A percentile compares a stretch with the other conserved stretches of the same genome.
phyloP scores from a whole-genome alignment of 2,888 invertebrate species.

The Leptinotarsa rubiginosa region DNA sequence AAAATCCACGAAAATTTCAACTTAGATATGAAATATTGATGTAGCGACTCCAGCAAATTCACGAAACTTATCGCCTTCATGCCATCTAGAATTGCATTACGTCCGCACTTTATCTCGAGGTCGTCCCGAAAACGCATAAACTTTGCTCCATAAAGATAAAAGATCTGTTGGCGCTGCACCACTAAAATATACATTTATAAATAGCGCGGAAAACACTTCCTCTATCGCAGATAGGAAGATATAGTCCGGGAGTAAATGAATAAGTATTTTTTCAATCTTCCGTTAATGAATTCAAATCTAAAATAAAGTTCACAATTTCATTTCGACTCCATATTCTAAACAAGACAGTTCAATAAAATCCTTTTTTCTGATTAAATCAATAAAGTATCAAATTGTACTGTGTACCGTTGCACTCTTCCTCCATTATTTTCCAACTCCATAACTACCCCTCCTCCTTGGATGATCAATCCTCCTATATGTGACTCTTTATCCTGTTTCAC shows the following conservation, averaged over 20 bases:
- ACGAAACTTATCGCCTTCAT: not conserved
- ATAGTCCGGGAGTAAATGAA: conserved; percentile 22
- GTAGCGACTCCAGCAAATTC: not conserved
- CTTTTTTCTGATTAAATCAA: too few species aligned
- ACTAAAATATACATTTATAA: conserved; percentile 39
- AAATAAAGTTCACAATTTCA: too few species aligned
- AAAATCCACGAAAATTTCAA: not conserved
- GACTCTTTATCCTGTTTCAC: too few species aligned
- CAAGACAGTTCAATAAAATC: too few species aligned
- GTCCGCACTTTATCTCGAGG: conserved; percentile 34
- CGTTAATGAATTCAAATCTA: too few species aligned
- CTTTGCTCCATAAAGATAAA: conserved; percentile 40
- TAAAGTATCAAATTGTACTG: too few species aligned
- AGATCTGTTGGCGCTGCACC: conserved; percentile 33
- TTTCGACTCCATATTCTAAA: too few species aligned
- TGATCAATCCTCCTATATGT: too few species aligned
- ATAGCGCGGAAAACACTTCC: conserved; percentile 38
- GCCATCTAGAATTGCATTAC: conserved; percentile 24
- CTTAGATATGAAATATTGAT: not conserved
- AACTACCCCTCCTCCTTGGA: too few species aligned
- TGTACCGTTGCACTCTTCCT: too few species aligned
- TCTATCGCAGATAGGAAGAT: conserved; percentile 24
- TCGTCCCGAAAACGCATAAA: conserved; percentile 37
- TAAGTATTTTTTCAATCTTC: too few species aligned
- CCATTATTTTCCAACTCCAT: too few species aligned